phyloP scores from a whole-genome alignment of 2,888 invertebrate genomes.

The Orthonychiurus folsomi region DNA sequence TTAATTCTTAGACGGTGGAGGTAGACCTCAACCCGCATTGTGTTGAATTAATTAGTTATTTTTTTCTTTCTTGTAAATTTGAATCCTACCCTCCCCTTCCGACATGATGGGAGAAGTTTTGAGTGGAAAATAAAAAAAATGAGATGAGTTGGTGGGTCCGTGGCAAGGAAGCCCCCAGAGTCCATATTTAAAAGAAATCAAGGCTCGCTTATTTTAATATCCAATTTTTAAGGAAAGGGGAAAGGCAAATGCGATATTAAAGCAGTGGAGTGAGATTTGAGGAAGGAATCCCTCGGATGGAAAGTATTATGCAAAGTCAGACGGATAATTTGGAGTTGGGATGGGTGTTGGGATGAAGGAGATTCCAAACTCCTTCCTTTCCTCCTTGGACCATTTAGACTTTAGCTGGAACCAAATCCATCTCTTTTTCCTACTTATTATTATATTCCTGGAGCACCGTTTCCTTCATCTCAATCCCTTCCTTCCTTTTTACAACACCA shows the following conservation, averaged over 20 bases:
- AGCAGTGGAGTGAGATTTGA: constrained; percentile 15
- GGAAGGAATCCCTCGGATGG: neutral
- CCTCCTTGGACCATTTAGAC: neutral
- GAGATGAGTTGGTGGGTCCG: neutral
- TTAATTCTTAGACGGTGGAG: constrained; percentile 34
- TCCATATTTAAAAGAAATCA: constrained; percentile 35
- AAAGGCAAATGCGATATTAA: constrained; percentile 26
- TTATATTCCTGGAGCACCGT: neutral
- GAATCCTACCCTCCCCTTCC: too few species aligned
- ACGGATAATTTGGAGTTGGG: constrained; percentile 24
- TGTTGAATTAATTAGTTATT: constrained; percentile 39
- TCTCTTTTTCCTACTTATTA: neutral
- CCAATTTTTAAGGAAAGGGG: constrained; percentile 27
- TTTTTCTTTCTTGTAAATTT: constrained; percentile 22
- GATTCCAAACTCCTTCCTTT: constrained; percentile 5
- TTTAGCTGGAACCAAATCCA: neutral
- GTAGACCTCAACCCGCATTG: constrained; percentile 26
- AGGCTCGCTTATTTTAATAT: constrained; percentile 32
- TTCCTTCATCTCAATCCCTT: constrained; percentile 2
- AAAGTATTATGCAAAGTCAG: constrained; percentile 33
- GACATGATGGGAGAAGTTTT: constrained; percentile 14
- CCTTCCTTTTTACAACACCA: neutral
- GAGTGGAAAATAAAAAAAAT: neutral
- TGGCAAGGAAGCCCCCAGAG: constrained; percentile 22
- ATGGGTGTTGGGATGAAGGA: neutral